phyloP scores from a whole-genome alignment of 2,113 vertebrate genomes.

The Mystacornis crossleyi region DNA sequence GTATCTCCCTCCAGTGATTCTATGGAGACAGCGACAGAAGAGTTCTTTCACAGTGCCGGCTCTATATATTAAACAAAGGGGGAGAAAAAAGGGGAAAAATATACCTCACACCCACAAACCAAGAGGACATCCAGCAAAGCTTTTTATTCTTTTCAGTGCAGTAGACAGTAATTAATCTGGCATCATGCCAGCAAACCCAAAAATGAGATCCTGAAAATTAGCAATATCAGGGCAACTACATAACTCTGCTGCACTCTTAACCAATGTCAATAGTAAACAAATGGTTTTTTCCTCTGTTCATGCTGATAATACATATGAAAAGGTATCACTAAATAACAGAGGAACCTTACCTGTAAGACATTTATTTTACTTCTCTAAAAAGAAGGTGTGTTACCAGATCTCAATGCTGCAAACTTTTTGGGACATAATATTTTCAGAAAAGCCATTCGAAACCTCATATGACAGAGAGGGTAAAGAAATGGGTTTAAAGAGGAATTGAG shows the following conservation, averaged over 20 bases:
- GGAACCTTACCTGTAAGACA: neutral
- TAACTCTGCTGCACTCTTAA: neutral
- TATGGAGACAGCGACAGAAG: neutral
- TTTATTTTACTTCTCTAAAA: neutral
- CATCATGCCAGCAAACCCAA: neutral
- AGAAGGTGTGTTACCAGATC: neutral
- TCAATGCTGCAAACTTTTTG: neutral
- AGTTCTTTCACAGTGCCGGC: neutral
- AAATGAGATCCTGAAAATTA: neutral
- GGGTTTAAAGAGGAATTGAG: constrained; percentile 87
- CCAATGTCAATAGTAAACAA: neutral
- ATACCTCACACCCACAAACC: neutral
- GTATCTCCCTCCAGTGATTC: neutral
- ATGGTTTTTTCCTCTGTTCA: neutral
- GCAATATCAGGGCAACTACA: neutral
- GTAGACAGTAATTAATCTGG: neutral
- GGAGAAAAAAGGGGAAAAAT: neutral
- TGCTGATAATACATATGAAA: neutral
- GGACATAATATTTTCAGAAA: constrained; percentile 65
- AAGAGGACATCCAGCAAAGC: neutral
- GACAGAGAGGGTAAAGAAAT: constrained; percentile 87
- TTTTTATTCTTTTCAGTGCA: neutral
- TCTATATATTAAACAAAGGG: neutral
- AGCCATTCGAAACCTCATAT: constrained; percentile 82
- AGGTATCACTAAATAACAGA: neutral